phyloP scores from a whole-genome alignment of 2,113 vertebrate genomes.

The Leucopsar rothschildi region DNA sequence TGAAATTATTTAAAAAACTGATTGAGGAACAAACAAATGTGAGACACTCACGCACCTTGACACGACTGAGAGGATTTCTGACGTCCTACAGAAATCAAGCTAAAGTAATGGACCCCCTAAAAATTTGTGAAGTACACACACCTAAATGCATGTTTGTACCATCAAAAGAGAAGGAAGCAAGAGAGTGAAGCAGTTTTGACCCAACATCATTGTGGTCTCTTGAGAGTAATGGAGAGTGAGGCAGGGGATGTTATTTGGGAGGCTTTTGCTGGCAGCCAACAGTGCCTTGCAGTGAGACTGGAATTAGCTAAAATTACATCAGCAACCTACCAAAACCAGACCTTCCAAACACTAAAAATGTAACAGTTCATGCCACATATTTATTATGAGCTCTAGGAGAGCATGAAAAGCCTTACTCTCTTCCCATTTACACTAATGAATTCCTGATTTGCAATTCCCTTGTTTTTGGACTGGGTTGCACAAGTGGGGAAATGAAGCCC shows the following conservation, averaged over 20 bases:
- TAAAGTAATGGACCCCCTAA: neutral
- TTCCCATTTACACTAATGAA: neutral
- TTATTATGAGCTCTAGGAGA: neutral
- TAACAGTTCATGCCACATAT: neutral
- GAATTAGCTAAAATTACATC: neutral
- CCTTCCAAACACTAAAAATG: neutral
- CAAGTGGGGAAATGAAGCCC: neutral
- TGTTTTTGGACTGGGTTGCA: neutral
- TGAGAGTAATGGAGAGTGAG: accelerated
- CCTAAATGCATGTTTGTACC: neutral
- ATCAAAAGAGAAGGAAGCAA: neutral
- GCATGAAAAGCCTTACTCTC: neutral
- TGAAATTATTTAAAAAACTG: neutral
- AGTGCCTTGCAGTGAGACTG: neutral
- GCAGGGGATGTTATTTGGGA: neutral
- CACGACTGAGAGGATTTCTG: neutral
- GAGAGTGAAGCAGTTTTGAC: neutral
- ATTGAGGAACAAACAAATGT: neutral
- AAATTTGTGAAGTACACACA: neutral
- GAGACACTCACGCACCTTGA: neutral
- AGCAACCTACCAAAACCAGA: neutral
- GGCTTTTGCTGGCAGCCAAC: neutral
- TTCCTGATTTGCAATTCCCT: neutral
- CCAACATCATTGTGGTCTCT: accelerated
- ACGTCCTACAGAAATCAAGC: neutral